A percentile compares a stretch with the other conserved stretches of the same genome.
These are phyloP conservation scores for Plemyria rubiginata DNA, from an alignment of 2,888 invertebrate species.

Conservation along the genomic window DNA sequence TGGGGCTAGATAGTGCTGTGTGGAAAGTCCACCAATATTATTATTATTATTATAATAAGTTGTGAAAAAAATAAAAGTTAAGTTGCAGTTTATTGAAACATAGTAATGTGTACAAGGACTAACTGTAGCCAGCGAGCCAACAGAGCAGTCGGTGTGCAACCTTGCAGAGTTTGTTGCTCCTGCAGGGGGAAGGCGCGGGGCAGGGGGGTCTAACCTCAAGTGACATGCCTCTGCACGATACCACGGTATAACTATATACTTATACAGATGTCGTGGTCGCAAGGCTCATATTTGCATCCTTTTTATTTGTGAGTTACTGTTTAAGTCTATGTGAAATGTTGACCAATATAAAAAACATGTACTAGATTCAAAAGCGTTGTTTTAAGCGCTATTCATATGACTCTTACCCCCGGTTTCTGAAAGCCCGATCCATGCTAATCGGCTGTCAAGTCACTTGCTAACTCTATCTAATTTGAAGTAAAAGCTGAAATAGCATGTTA, in stretches of 20 bases:
- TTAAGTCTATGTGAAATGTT: neutral
- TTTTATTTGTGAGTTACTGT: neutral
- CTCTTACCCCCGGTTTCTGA: too few species aligned
- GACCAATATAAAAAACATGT: neutral
- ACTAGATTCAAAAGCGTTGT: too few species aligned
- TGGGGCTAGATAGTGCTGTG: too few species aligned
- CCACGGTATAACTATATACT: constrained; percentile 50
- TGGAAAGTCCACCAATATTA: too few species aligned
- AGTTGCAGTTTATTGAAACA: neutral
- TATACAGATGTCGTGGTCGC: constrained; percentile 28
- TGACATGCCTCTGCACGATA: constrained; percentile 64
- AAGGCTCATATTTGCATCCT: constrained; percentile 16
- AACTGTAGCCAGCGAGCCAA: constrained; percentile 60
- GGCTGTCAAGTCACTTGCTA: too few species aligned
- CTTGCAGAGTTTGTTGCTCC: constrained; percentile 84
- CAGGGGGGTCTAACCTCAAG: constrained; percentile 64
- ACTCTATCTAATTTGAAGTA: too few species aligned
- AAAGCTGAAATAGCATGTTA: too few species aligned
- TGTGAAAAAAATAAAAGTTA: too few species aligned
- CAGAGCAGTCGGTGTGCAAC: constrained; percentile 76
- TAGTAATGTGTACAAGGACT: constrained; percentile 20
- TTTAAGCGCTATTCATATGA: too few species aligned
- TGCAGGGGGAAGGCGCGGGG: constrained; percentile 42
- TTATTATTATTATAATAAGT: too few species aligned
- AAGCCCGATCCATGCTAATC: too few species aligned